A percentile compares a stretch with the other conserved stretches of the same genome.
These are phyloP conservation scores for Galagoides demidoff DNA, from an alignment of 2,797 vertebrate genomes.

Conservation along the genomic window DNA sequence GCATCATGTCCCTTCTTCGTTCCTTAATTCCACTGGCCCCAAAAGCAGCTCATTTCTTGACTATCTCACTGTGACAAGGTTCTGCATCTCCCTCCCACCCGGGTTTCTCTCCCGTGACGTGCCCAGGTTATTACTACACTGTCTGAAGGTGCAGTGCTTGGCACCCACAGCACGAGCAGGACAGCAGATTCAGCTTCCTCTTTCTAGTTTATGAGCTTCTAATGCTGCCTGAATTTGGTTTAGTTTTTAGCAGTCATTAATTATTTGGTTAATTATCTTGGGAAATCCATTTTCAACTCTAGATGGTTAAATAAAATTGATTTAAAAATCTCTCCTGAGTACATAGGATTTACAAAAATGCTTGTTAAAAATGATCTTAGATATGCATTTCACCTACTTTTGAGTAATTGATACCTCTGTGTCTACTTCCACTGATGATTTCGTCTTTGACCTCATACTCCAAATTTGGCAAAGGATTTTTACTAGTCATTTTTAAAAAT, in stretches of 20 bases:
- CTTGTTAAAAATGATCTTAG: not conserved
- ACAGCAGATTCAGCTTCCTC: not conserved
- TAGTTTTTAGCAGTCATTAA: not conserved
- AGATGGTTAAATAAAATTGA: constrained; percentile 20
- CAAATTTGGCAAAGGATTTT: constrained; percentile 31
- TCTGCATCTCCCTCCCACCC: not conserved
- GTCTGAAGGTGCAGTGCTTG: not conserved
- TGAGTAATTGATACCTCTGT: not conserved
- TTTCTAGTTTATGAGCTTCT: not conserved
- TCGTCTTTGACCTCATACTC: constrained; percentile 1
- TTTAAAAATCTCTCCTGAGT: not conserved
- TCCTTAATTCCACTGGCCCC: not conserved
- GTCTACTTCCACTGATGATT: constrained; percentile 19
- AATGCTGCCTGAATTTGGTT: constrained; percentile 16
- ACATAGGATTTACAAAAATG: not conserved
- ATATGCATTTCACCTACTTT: not conserved
- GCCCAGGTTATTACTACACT: not conserved
- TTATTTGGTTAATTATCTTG: constrained; percentile 23
- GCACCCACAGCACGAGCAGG: not conserved
- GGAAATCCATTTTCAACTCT: constrained; percentile 15
- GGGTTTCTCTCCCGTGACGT: not conserved
- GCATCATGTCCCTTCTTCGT: not conserved
- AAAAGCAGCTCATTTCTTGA: not conserved
- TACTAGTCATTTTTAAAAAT: not conserved
- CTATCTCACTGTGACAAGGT: not conserved